phyloP scores from a whole-genome alignment of 2,797 vertebrate genomes.

The Chromobotia macracanthus region DNA sequence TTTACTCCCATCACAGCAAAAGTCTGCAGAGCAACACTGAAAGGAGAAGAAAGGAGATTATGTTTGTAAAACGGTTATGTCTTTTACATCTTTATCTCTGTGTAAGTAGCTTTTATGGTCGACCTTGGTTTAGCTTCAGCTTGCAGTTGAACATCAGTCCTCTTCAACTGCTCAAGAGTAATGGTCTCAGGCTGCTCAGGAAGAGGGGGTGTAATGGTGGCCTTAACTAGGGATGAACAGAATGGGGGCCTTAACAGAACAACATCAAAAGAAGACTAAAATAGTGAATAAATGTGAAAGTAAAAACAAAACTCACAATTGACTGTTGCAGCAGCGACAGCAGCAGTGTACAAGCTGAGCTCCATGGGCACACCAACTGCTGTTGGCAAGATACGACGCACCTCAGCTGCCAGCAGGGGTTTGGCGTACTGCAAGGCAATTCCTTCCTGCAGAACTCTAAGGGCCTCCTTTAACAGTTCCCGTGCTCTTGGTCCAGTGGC shows the following conservation, averaged over 20 bases:
- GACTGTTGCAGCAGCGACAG: constrained; percentile 67
- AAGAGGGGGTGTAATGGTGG: constrained; percentile 70
- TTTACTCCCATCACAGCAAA: constrained; percentile 81
- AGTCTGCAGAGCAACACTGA: constrained; percentile 76
- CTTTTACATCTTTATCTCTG: too few species aligned
- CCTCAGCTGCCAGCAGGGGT: constrained; percentile 73
- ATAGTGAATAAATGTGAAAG: neutral
- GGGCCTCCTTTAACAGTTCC: constrained; percentile 39
- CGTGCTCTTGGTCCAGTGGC: constrained; percentile 54
- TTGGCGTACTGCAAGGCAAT: constrained; percentile 65
- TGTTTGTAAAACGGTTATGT: neutral
- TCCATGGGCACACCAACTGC: constrained; percentile 81
- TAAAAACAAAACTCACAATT: constrained; percentile 65
- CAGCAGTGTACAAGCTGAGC: constrained; percentile 73
- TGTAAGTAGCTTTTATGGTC: too few species aligned
- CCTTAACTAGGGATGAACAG: constrained; percentile 68
- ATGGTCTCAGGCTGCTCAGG: constrained; percentile 74
- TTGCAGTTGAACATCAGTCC: constrained; percentile 73
- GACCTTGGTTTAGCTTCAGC: constrained; percentile 78
- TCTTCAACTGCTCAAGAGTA: constrained; percentile 70
- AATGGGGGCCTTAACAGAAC: too few species aligned
- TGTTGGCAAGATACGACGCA: constrained; percentile 77
- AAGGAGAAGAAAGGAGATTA: constrained; percentile 22
- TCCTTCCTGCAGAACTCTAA: constrained; percentile 70
- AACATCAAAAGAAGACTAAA: neutral